Base-by-base conservation (phyloP, 1,140 invertebrate genomes). In the Lineus longissimus region DNA sequence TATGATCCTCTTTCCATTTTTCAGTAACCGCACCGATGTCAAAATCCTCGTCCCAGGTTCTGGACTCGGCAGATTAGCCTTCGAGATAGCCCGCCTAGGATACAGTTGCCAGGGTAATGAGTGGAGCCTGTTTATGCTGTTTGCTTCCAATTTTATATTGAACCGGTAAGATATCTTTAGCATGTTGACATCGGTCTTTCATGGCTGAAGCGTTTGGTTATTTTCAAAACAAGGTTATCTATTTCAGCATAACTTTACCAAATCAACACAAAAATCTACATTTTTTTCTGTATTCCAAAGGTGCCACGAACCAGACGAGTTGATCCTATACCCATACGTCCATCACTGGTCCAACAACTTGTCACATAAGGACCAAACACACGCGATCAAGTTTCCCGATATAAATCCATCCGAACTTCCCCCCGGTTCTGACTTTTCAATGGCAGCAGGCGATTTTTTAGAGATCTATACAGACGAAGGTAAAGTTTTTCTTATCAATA, bases 41-140 rank as follows among this genome's bases (percentile, higher is more conserved):
- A 87, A 88, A 72, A 87, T 98, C 63, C 80, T 98, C 61, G 94
- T 98, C 27, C 95, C 96, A 22, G 97, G 96, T 15, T 93, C 95
- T 23, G 97, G 96, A 0, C 82, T 99, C 4, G 95, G 95, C 1
- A 83, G 97, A 63, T 83, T 99, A 0, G 91, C 94, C 0, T 97
- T 90, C 84, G 96, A 99, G 83, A 88, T 99, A 15, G 94, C 95
- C 0, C 86, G 85, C 65, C 82, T 87, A 43, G 96, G 95, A 4
- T 98, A 91, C 79, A 87, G 85, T 7, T 97, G 94, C 74, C 92
- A 98, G 83, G 97, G 95, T 66, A 99, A 98, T 78, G 96, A 99
- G 83, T 97, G 95, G 81, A 95, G 93, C 41, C 86, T 98, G 1
- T 97, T 95, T 76, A 98, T 99, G 96, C 82, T 98, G 1, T 92